These are phyloP conservation scores for Argyra leucocephala DNA, from an alignment of 2,888 invertebrate genomes.

Conservation along the genomic window DNA sequence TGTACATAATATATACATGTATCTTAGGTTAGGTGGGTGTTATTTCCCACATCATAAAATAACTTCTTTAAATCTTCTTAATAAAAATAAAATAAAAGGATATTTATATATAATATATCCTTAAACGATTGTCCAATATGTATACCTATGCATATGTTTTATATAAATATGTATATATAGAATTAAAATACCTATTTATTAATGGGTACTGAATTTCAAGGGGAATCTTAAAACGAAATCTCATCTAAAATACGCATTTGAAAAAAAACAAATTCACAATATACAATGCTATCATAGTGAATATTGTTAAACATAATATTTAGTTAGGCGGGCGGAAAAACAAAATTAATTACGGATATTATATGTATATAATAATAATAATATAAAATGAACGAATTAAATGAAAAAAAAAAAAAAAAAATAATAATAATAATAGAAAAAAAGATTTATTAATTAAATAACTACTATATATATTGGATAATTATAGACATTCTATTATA, in stretches of 20 bases:
- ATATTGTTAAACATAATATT: neutral
- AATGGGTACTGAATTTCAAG: too few species aligned
- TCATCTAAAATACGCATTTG: neutral
- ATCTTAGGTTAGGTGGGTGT: neutral
- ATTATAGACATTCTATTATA: too few species aligned
- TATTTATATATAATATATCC: neutral
- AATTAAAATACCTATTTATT: too few species aligned
- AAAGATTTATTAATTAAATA: constrained; percentile 1
- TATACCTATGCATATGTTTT: too few species aligned
- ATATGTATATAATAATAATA: neutral
- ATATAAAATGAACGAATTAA: too few species aligned
- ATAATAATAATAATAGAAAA: neutral
- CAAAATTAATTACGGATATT: constrained; percentile 4
- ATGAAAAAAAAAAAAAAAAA: too few species aligned
- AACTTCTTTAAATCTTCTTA: neutral
- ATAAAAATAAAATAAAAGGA: neutral
- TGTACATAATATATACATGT: too few species aligned
- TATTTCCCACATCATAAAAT: neutral
- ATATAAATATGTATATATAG: neutral
- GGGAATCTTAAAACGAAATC: neutral
- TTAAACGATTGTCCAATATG: neutral
- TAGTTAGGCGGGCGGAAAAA: neutral
- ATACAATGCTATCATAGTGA: neutral
- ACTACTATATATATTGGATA: neutral
- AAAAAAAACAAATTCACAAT: too few species aligned